Base-by-base conservation (phyloP, 2,888 invertebrate genomes). In the Rhagium mordax region DNA sequence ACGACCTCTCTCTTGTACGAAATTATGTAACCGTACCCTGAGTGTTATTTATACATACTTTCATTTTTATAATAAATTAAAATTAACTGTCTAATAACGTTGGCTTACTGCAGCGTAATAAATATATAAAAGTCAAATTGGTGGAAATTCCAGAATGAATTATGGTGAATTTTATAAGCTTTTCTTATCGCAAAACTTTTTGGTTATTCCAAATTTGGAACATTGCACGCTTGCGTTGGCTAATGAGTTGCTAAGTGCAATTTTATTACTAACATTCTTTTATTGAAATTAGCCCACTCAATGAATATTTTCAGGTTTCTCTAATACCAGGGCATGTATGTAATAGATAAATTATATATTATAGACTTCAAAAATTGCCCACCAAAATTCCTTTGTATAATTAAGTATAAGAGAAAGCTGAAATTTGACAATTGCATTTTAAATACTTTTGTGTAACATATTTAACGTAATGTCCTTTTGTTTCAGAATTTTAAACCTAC, bases 401-500 rank as follows among this genome's bases (percentile, higher is more conserved):
- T 41, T 41, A 4, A n/a, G n/a, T 15, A n/a, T 15, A 27, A 57
- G 67, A 62, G 72, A 72, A 72, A 68, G 72, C 33, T 66, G 18
- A 49, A 55, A 57, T 7, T 59, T 59, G 10, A 21, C 21, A 24
- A 24, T 21, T 41, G 1, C 10, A 8, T 16, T n/a, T 29, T 18
- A 59, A 8, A 8, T 13, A 3, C 18, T 16, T 8, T 13, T 41
- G 18, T 59, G 16, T 16, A 55, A 33, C 8, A 15, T 57, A 60
- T 61, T 61, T 61, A 61, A 20, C 18, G 13, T 8, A 2, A 6
- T 13, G n/a, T 79, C 79, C 79, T 81, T 82, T 82, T 85, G 81
- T 87, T 88, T 79, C 87, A 87, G 87, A 84, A 82, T 85, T 85
- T 85, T 84, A 86, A 86, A 85, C 82, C 84, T 84, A 86, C 83